These are phyloP conservation scores for Ciconia nigra DNA, from an alignment of 2,797 vertebrate genomes.

Conservation along the genomic window DNA sequence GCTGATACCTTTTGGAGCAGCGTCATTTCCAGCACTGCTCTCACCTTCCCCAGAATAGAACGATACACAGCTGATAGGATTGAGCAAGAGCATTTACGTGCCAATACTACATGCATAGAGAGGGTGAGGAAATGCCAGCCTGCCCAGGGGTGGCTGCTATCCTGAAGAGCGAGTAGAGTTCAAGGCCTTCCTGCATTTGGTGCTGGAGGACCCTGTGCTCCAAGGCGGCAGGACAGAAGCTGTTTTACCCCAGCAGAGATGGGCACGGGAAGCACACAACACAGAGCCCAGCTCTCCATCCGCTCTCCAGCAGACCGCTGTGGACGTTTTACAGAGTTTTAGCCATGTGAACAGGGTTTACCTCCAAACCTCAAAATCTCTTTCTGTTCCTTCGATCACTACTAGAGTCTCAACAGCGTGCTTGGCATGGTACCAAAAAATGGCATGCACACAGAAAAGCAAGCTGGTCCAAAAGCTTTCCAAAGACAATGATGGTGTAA, in stretches of 20 bases:
- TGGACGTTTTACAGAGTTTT: neutral
- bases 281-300: neutral
- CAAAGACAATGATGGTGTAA: neutral
- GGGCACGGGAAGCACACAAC: fast-evolving
- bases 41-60: constrained; percentile 44
- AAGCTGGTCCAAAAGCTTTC: neutral
- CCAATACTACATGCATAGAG: neutral
- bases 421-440: neutral
- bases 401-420: neutral
- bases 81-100: neutral
- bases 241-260: neutral
- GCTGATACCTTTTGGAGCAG: neutral
- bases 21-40: neutral
- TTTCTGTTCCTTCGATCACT: neutral
- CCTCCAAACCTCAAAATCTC: neutral
- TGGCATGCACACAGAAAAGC: neutral
- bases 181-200: neutral
- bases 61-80: neutral
- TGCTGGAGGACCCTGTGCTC: neutral
- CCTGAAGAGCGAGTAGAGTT: neutral
- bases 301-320: neutral
- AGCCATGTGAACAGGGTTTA: neutral
- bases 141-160: neutral
- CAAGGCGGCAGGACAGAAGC: neutral
- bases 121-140: neutral